Evolutionary conservation across 2,888 invertebrate species (phyloP), one percentile per base, ranked within the genome.

Genomic region (Congeria kusceri): DNA sequence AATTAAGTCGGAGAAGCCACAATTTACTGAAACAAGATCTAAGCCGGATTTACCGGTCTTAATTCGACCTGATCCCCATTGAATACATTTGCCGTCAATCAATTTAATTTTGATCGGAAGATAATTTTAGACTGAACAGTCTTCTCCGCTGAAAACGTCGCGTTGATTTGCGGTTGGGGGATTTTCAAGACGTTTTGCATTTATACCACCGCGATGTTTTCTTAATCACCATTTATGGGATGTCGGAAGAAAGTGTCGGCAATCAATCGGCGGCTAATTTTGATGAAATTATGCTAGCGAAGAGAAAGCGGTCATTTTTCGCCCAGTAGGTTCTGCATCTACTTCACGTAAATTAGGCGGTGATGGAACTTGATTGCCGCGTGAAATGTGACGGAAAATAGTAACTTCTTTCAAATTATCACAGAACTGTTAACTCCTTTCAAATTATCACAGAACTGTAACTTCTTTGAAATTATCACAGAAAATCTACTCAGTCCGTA

Each of bases 71-170:
- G 64, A 76, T 75, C 82, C 74, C 62, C 72, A 69, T 82, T 82
- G 78, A 82, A 71, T 78, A 82, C 82, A 82, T 82, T 81, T 82
- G 72, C 73, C 82, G 76, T 76, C 82, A 75, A 82, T 82, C 82
- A 82, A 82, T 78, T 78, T 78, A 82, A 82, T 78, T 82, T 82
- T 82, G 78, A 82, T 82, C 69, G 65, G 66, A 47, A 72, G 76
- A 78, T 76, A 76, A 82, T 76, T 82, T 82, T 64, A 77, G 75
- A 75, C 74, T 75, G 70, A 79, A 70, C 79, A 67, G 66, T 58
- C 70, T 53, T 18, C 39, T 39, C 39, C 39, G 39, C 39, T 39
- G 11, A 39, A 39, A 39, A 5, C 39, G 39, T 3, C 39, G 25
- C 32, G 39, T 66, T 79, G 70, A 75, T 75, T 79, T 58, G 58